Evolutionary conservation across 2,888 invertebrate species (phyloP), one percentile per base, ranked within the genome.

Genomic region (Scelioninae gen. 1): DNA sequence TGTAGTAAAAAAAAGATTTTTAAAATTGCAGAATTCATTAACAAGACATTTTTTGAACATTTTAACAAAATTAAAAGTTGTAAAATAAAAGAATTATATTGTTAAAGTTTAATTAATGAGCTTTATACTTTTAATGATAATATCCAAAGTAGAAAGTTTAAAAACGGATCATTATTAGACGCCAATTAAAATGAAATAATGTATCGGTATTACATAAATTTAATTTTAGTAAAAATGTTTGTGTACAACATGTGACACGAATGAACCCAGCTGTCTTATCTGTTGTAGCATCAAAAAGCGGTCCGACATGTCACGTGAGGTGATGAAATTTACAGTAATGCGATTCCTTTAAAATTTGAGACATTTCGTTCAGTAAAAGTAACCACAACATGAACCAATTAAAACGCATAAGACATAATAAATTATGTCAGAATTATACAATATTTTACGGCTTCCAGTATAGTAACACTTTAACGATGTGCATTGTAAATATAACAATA

Each of bases 241-340:
- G 53, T 62, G 71, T 72, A 15, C 29, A 47, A 32, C 40, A 23
- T 58, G 43, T 56, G 16, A 60, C 71, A 32, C n/a, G 15, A 47
- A 43, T 60, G 51, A 49, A 55, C 51, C 47, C 49, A 47, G 47
- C 13, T 10, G 45, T 32, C 15, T 38, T 77, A 77, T 77, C 77
- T 60, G 34, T 9, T 16, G 11, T 31, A 55, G 43, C 63, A 63
- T 63, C 74, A 55, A 23, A 4, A 8, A 23, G 47, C 55, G 55
- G 49, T 45, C 11, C 40, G 5, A 62, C 16, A 49, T 60, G 68
- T 43, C 77, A 77, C 29, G 53, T 51, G 34, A 60, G 32, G 47
- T 77, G 68, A 68, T 29, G 77, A 60, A 77, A 68, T 69, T 69
- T 45, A 38, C 38, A 53, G 68, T 32, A 68, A 68, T 53, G 13